Evolutionary conservation across 2,888 invertebrate species (phyloP), one percentile per base, ranked within the genome.

Genomic region (Iphiclides podalirius): DNA sequence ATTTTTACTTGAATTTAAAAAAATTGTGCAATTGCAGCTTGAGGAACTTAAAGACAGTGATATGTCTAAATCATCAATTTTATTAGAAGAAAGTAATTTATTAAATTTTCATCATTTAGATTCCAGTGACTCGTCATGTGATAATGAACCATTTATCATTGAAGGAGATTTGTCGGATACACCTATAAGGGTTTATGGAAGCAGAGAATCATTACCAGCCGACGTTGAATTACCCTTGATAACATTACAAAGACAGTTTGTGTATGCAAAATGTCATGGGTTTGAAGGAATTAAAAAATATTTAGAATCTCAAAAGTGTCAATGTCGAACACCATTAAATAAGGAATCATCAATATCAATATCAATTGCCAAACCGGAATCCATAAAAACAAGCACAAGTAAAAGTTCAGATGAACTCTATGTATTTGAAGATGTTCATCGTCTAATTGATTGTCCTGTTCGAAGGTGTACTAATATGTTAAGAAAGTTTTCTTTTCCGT

Each of bases 251-350:
- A 73, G 79, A 54, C 67, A 85, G 52, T 82, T 70, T 53, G 46
- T 81, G 41, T 88, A 86, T 56, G 87, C 87, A 0, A 84, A 80
- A 62, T 88, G 88, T 55, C 73, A 81, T 43, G 73, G 69, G 52
- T 80, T 66, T 58, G 75, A 86, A 54, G 70, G 78, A 36, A 73
- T 87, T 1, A 81, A 77, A 61, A 64, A 61, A 2, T 60, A 74
- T 52, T 60, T 87, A 31, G 70, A 82, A 53, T 63, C 70, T n/a
- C 64, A 71, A 44, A 61, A 61, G n/a, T 85, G 83, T 54, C 75
- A 71, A 66, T 86, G 83, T 60, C 28, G 23, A 36, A 35, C 36
- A 17, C 52, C 49, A 31, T 4, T 36, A 7, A 40, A 53, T 17
- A 28, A 9, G 12, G n/a, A 45, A 41, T 17, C 45, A 3, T 3